A percentile compares a stretch with the other conserved stretches of the same genome.
These are phyloP conservation scores for Dermatemys mawii DNA, from an alignment of 2,113 vertebrate species.

Conservation along the genomic window DNA sequence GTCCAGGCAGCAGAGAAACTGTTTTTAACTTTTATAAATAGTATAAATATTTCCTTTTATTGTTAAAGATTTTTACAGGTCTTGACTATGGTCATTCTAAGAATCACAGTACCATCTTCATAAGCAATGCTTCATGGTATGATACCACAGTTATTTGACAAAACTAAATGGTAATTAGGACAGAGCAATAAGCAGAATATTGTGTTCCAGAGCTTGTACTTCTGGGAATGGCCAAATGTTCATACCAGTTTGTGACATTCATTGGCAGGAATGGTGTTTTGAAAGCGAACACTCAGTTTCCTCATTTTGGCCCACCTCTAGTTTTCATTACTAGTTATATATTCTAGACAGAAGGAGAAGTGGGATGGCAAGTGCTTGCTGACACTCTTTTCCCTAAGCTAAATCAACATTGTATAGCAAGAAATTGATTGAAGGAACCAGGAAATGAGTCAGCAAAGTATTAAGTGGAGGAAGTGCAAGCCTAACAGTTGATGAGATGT, in stretches of 20 bases:
- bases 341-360: background rate
- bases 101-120: background rate
- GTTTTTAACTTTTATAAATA: constrained; percentile 30
- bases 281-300: background rate
- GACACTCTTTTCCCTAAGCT: constrained; percentile 18
- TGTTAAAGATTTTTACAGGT: background rate
- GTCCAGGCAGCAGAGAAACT: background rate
- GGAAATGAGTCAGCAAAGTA: constrained; percentile 48
- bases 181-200: background rate
- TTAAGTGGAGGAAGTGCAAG: constrained; percentile 10
- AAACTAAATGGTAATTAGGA: background rate
- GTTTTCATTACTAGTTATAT: background rate
- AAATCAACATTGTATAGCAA: constrained; percentile 43
- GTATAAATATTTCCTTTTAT: background rate
- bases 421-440: constrained; percentile 48
- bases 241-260: rapidly evolving
- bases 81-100: background rate
- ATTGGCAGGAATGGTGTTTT: background rate
- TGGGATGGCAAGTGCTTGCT: background rate
- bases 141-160: background rate
- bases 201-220: background rate
- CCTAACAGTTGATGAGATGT: background rate
- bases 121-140: background rate
- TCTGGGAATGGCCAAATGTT: rapidly evolving
- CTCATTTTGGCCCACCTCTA: background rate